Percentiles rank a stretch among this genome's conserved stretches.
These are phyloP conservation scores for Phaethon lepturus DNA, from an alignment of 2,113 vertebrate species.

Conservation along the genomic window DNA sequence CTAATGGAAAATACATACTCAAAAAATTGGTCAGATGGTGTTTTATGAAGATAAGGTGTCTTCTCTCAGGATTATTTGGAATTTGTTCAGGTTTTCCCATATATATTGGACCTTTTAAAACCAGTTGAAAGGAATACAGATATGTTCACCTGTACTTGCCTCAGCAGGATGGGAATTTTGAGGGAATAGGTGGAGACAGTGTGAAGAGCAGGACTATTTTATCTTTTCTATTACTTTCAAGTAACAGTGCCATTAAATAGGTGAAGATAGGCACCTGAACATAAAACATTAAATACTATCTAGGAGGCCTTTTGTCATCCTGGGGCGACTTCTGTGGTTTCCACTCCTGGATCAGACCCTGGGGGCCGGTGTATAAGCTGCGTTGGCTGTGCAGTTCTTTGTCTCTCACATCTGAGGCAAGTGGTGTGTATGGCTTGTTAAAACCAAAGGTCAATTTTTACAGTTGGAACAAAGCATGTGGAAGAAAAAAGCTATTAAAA, in stretches of 20 bases:
- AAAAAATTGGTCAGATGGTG: neutral
- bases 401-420: neutral
- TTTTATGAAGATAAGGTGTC: neutral
- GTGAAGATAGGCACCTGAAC: neutral
- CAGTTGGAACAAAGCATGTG: neutral
- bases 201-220: neutral
- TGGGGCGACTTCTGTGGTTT: neutral
- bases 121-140: neutral
- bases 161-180: neutral
- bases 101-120: neutral
- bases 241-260: neutral
- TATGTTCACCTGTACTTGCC: neutral
- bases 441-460: neutral
- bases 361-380: neutral
- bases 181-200: neutral
- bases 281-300: neutral
- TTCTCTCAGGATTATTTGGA: neutral
- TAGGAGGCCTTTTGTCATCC: neutral
- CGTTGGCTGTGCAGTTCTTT: neutral
- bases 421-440: neutral
- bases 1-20: neutral
- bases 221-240: neutral
- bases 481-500: constrained; percentile 16
- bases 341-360: neutral
- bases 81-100: neutral